phyloP scores from a whole-genome alignment of 1,140 invertebrate species.

The Hyles vespertilio region DNA sequence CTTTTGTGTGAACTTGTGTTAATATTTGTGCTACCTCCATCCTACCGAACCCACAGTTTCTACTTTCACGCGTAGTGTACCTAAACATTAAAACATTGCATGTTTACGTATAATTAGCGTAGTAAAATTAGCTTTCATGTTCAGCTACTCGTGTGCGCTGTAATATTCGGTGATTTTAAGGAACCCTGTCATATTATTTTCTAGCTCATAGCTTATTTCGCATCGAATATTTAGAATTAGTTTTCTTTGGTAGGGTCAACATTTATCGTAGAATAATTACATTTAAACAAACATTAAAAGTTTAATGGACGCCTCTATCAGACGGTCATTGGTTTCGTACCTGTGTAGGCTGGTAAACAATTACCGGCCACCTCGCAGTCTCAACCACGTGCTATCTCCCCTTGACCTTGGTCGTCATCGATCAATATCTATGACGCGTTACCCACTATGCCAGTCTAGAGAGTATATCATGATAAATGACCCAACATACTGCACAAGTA shows the following conservation, averaged over 20 bases:
- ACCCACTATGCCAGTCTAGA: conserved; percentile 28
- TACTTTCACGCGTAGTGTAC: conserved; percentile 25
- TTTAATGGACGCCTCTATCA: conserved; percentile 15
- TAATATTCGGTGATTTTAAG: too few relatives aligned
- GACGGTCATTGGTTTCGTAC: conserved; percentile 22
- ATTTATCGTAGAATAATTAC: not conserved
- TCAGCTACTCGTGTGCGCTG: conserved; percentile 15
- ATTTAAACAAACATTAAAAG: conserved; percentile 9
- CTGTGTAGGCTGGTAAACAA: conserved; percentile 19
- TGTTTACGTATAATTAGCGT: conserved; percentile 14
- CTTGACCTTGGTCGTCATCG: conserved; percentile 51
- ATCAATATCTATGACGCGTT: conserved; percentile 51
- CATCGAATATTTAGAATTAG: too few relatives aligned
- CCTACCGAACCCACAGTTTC: conserved; percentile 21
- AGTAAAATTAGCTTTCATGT: conserved; percentile 5
- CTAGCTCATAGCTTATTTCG: too few relatives aligned
- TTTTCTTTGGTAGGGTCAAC: conserved; percentile 8
- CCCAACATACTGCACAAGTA: conserved; percentile 1
- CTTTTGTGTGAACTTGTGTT: conserved; percentile 48
- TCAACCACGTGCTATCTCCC: conserved; percentile 30
- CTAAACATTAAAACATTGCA: conserved; percentile 16
- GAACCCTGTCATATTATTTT: too few relatives aligned
- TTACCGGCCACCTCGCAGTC: conserved; percentile 27
- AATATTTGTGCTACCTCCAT: conserved; percentile 31
- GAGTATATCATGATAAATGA: conserved; percentile 44